A percentile compares a stretch with the other conserved stretches of the same genome.
Conservation (phyloP, 2,888 invertebrate genomes). For the Dryocosmus kuriphilus region DNA sequence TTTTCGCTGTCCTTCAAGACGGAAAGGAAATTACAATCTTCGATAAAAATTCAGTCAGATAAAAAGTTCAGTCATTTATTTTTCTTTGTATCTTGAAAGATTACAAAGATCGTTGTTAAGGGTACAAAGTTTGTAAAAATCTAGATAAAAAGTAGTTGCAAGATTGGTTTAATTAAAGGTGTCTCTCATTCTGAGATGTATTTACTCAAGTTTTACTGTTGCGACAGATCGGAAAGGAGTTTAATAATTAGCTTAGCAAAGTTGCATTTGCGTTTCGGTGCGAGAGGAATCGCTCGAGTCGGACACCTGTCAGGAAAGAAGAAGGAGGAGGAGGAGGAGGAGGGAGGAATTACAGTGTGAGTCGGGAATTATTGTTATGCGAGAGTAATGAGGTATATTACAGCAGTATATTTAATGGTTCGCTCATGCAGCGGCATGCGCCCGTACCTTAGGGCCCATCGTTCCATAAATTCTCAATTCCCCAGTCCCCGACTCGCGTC, state of each 20-base stretch:
- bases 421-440: conserved; percentile 54
- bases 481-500: conserved; percentile 48
- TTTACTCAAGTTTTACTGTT: conserved; percentile 5
- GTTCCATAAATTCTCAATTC: conserved; percentile 71
- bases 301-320: conserved; percentile 62
- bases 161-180: conserved; percentile 1
- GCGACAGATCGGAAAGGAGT: conserved; percentile 11
- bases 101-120: neutral
- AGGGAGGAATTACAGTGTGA: conserved; percentile 65
- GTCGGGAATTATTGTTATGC: conserved; percentile 67
- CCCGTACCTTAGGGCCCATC: conserved; percentile 55
- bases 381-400: conserved; percentile 72
- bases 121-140: neutral
- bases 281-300: conserved; percentile 49
- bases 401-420: conserved; percentile 69
- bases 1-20: neutral
- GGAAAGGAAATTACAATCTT: neutral
- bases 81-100: neutral
- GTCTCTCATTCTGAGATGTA: conserved; percentile 9
- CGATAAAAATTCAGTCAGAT: no score
- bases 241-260: conserved; percentile 31
- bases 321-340: conserved; percentile 58
- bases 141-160: neutral
- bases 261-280: conserved; percentile 22
- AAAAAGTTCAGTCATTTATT: no score